A percentile compares a stretch with the other conserved stretches of the same genome.
Conservation (phyloP, 2,113 vertebrate genomes). For the Osmerus mordax region DNA sequence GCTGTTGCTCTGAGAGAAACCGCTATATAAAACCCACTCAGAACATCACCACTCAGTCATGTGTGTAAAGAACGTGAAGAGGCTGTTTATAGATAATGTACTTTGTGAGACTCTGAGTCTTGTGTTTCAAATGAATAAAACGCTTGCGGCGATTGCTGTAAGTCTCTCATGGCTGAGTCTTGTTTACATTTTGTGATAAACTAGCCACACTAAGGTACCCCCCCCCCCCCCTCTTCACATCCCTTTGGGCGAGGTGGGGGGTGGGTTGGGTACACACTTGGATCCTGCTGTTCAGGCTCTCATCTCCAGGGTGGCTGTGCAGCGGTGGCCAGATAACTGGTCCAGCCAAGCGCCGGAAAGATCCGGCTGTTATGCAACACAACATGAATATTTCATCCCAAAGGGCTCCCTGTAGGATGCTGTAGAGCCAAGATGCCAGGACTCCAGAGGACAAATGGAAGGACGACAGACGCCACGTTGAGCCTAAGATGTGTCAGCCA, state of each 20-base stretch:
- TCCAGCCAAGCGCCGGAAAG: slow-evolving; percentile 23
- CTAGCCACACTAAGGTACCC: background rate
- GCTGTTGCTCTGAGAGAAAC: no score
- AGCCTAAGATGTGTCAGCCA: slow-evolving; percentile 28
- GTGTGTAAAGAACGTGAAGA: no score
- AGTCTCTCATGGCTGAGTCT: no score
- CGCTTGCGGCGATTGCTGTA: no score
- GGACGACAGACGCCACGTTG: slow-evolving; percentile 20
- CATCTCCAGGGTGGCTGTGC: slow-evolving; percentile 19
- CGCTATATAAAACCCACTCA: no score
- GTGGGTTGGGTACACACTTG: slow-evolving; percentile 2
- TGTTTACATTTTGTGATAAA: background rate
- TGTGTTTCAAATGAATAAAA: no score
- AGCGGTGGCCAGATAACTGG: slow-evolving; percentile 28
- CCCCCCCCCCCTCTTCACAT: background rate
- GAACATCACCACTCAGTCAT: no score
- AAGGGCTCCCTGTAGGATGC: slow-evolving; percentile 22
- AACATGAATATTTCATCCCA: slow-evolving; percentile 51
- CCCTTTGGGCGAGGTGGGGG: no score
- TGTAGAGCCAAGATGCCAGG: slow-evolving; percentile 29
- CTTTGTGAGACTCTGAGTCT: background rate
- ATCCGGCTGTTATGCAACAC: slow-evolving; percentile 32
- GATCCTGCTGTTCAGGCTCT: slow-evolving; percentile 22
- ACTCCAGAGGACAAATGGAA: slow-evolving; percentile 30
- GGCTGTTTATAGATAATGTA: background rate